A percentile compares a stretch with the other conserved stretches of the same genome.
Evolutionary conservation across 2,797 vertebrate species (phyloP).

Genomic region (Micrastur ruficollis): DNA sequence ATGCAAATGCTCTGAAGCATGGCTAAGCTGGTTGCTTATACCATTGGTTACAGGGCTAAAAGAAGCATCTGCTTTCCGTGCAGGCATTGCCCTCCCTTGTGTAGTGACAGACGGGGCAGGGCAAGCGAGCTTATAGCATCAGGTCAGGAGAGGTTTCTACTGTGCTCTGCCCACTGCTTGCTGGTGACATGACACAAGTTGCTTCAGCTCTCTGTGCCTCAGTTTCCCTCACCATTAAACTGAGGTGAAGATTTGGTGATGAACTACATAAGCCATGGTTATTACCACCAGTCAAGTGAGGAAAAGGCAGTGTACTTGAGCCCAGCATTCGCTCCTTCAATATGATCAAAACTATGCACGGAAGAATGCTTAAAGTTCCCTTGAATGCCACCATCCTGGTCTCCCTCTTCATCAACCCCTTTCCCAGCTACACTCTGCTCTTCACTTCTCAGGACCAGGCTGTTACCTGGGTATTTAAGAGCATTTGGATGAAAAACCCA

Average conservation of each 20-base stretch:
- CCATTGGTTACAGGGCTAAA: neutral
- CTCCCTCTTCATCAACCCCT: neutral
- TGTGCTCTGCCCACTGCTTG: neutral
- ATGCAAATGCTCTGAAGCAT: neutral
- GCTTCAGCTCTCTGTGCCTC: neutral
- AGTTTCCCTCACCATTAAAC: neutral
- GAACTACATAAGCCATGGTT: neutral
- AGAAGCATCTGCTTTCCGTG: neutral
- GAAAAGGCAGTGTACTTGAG: neutral
- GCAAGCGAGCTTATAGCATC: neutral
- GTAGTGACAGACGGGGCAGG: neutral
- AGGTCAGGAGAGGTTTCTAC: neutral
- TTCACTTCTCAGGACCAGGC: neutral
- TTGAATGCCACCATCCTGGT: neutral
- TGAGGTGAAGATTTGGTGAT: neutral
- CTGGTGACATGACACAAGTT: neutral
- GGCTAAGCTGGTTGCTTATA: neutral
- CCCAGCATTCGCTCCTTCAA: neutral
- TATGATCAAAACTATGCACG: neutral
- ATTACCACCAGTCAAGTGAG: neutral
- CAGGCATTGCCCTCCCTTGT: neutral
- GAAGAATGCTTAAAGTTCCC: neutral
- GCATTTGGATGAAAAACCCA: neutral
- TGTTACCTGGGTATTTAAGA: neutral
- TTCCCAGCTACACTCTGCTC: neutral